Conservation (phyloP, 2,797 vertebrate species). For the Geotrypetes seraphini region DNA sequence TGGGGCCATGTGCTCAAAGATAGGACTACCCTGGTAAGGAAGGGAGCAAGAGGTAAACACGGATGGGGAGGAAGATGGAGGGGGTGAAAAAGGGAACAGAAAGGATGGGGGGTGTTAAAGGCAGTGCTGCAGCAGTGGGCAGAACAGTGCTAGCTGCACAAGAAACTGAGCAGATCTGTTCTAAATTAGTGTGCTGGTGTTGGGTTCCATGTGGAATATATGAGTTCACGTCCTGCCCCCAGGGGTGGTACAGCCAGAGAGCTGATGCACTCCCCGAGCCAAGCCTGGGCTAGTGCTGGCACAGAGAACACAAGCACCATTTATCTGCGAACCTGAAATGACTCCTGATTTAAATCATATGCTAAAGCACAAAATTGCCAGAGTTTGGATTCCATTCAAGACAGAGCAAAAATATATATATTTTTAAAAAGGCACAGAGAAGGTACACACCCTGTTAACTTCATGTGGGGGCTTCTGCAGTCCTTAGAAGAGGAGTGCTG, state of each 20-base stretch:
- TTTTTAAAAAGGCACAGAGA: not conserved
- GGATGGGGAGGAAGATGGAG: constrained; percentile 35
- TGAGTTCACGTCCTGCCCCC: constrained; percentile 32
- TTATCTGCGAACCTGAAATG: constrained; percentile 35
- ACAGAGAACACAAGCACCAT: constrained; percentile 32
- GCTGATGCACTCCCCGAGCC: constrained; percentile 13
- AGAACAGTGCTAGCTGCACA: constrained; percentile 19
- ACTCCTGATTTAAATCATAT: constrained; percentile 38
- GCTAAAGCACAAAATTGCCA: constrained; percentile 17
- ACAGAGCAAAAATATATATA: not conserved
- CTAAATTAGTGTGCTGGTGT: constrained; percentile 34
- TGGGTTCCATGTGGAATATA: constrained; percentile 36
- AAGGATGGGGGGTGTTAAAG: constrained; percentile 3
- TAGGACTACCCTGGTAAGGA: constrained; percentile 15
- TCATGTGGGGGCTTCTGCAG: no score
- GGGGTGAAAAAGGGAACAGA: constrained; percentile 21
- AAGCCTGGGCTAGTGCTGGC: constrained; percentile 23
- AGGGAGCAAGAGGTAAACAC: constrained; percentile 30
- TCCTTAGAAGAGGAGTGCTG: no score
- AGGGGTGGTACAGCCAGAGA: constrained; percentile 23
- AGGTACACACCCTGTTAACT: constrained; percentile 17
- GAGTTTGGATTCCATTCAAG: constrained; percentile 17
- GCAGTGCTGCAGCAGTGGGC: constrained; percentile 9
- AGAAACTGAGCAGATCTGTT: constrained; percentile 28
- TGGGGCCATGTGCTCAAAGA: not conserved